Percentiles rank a stretch among this genome's conserved stretches.
These are phyloP conservation scores for Dryas iulia DNA, from an alignment of 1,140 invertebrate species.

Conservation along the genomic window DNA sequence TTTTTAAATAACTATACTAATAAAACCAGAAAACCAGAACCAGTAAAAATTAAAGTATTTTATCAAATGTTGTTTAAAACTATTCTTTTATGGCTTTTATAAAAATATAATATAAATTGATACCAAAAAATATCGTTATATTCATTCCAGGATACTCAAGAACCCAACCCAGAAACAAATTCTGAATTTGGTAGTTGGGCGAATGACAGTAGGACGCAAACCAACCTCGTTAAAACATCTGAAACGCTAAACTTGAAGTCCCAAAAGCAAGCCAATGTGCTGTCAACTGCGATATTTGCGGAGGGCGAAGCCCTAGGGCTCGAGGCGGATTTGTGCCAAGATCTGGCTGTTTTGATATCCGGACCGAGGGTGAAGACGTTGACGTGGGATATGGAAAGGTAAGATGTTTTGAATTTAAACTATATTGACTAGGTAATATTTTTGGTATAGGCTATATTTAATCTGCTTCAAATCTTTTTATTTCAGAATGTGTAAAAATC, in stretches of 20 bases:
- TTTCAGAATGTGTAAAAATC: too few relatives aligned
- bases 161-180: conserved; percentile 40
- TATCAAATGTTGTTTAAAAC: too few relatives aligned
- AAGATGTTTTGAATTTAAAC: too few relatives aligned
- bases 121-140: background rate
- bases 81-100: too few relatives aligned
- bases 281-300: conserved; percentile 65
- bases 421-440: too few relatives aligned
- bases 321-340: conserved; percentile 75
- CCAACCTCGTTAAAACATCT: conserved; percentile 71
- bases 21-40: too few relatives aligned
- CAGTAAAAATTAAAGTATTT: too few relatives aligned
- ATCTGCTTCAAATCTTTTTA: too few relatives aligned
- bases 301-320: conserved; percentile 71
- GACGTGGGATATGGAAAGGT: conserved; percentile 82
- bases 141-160: conserved; percentile 40
- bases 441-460: too few relatives aligned
- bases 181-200: conserved; percentile 72
- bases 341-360: conserved; percentile 81
- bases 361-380: conserved; percentile 81
- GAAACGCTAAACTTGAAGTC: conserved; percentile 47
- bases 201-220: conserved; percentile 63
- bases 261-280: conserved; percentile 56
- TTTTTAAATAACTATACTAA: too few relatives aligned
- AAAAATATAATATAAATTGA: background rate